Percentiles rank a stretch among this genome's conserved stretches.
These are phyloP conservation scores for Paelopatides confundens DNA, from an alignment of 53 echinoderm and acorn worm genomes.

Conservation along the genomic window DNA sequence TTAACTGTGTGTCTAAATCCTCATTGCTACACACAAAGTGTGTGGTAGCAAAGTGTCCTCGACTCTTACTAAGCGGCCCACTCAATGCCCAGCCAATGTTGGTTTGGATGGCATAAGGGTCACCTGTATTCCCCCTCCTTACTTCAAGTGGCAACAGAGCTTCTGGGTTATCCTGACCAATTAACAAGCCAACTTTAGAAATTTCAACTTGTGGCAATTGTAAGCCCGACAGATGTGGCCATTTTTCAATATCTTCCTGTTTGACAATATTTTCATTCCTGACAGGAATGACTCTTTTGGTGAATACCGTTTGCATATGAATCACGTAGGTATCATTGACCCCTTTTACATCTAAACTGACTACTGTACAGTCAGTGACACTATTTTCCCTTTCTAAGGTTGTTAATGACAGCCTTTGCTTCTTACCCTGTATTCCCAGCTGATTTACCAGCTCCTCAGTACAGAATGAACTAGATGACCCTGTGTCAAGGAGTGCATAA, in stretches of 20 bases:
- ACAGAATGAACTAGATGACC: conserved; percentile 61
- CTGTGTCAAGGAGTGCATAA: conserved; percentile 66
- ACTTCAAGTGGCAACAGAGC: conserved; percentile 63
- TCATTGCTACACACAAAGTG: conserved; percentile 42
- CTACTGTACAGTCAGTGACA: conserved; percentile 4
- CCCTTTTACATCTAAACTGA: conserved; percentile 54
- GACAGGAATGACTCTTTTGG: conserved; percentile 17
- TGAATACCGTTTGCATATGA: conserved; percentile 29
- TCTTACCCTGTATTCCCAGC: conserved; percentile 39
- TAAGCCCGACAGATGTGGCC: conserved; percentile 51
- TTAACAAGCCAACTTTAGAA: conserved; percentile 50
- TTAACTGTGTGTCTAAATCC: conserved; percentile 42
- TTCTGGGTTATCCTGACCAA: conserved; percentile 69
- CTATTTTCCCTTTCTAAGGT: conserved; percentile 45
- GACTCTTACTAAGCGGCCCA: conserved; percentile 27
- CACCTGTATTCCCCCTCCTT: conserved; percentile 28
- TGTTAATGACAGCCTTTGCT: conserved; percentile 40
- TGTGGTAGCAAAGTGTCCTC: background rate
- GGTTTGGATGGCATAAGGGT: conserved; percentile 62
- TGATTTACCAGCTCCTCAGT: conserved; percentile 25
- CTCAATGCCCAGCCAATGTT: conserved; percentile 62
- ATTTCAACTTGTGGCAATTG: conserved; percentile 14
- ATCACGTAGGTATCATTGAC: conserved; percentile 22
- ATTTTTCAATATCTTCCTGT: conserved; percentile 2
- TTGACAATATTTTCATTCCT: conserved; percentile 15